Base-by-base conservation (phyloP, 2,888 invertebrate genomes). In the Cephus pulcher region DNA sequence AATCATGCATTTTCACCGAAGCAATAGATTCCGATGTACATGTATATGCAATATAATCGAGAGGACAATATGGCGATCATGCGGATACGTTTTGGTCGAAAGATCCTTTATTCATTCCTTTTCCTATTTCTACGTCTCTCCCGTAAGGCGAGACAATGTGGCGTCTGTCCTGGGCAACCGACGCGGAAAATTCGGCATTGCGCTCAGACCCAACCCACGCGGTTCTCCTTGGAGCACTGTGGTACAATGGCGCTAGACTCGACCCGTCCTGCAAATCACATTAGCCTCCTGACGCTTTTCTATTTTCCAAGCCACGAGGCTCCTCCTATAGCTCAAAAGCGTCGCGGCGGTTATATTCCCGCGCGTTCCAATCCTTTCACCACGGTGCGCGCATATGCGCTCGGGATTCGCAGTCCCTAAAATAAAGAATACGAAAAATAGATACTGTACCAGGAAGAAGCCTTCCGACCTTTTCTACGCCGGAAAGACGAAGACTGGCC, bases 171-270 rank as follows among this genome's bases (percentile, higher is more conserved):
- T 84, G 78, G 82, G 80, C 83, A 82, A 86, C 82, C 83, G 82
- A 81, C 77, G 81, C 79, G 86, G 88, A 88, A 88, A 88, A 86
- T 86, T 86, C 80, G 83, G 83, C 85, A 82, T 83, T 83, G 86
- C 84, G 86, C 84, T 84, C 82, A 83, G 82, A 81, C 80, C 80
- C 82, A 80, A 82, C 81, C 83, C 78, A 75, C 12, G 11, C 12
- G 75, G 75, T 69, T 40, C 69, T 34, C 68, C n/a, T 34, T 15
- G 73, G 11, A 56, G 30, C 32, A 34, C 40, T 32, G 71, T 30
- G 76, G 76, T 33, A 73, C 73, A 69, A 69, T 76, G 30, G 69
- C 75, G 37, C 33, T 34, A 34, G 71, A 76, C 71, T 34, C 77
- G 73, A 73, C 79, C 30, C 75, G 69, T 81, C 81, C 80, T 80